phyloP scores from a whole-genome alignment of 2,113 vertebrate species.

The Loxodonta africana region DNA sequence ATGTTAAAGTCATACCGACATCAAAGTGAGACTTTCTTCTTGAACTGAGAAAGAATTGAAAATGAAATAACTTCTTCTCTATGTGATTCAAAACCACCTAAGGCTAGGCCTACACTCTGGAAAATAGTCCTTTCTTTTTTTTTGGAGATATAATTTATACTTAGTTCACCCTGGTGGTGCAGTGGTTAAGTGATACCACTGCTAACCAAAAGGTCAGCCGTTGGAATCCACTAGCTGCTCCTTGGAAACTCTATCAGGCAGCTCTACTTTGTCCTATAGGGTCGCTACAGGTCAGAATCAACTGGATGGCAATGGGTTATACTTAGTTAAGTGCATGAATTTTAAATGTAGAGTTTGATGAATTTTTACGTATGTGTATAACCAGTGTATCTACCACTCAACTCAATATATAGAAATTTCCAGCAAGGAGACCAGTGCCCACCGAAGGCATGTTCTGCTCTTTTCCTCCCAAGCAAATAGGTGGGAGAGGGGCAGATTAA shows the following conservation, averaged over 20 bases:
- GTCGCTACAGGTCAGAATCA: too few relatives aligned
- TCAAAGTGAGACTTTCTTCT: conserved; percentile 8
- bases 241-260: too few relatives aligned
- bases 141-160: background rate
- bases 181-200: too few relatives aligned
- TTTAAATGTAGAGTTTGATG: conserved; percentile 6
- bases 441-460: background rate
- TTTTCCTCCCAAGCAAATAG: background rate
- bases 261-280: too few relatives aligned
- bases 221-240: too few relatives aligned
- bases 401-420: background rate
- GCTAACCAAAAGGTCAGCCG: too few relatives aligned
- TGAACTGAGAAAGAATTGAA: background rate
- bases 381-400: background rate
- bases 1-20: background rate
- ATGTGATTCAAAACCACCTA: conserved; percentile 28
- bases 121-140: background rate
- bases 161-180: background rate
- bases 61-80: background rate
- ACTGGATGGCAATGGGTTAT: background rate
- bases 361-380: background rate
- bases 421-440: background rate
- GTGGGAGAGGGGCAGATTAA: background rate
- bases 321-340: background rate
- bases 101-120: background rate